These are phyloP conservation scores for Dicentrarchus labrax DNA, from an alignment of 2,113 vertebrate genomes.

Conservation along the genomic window DNA sequence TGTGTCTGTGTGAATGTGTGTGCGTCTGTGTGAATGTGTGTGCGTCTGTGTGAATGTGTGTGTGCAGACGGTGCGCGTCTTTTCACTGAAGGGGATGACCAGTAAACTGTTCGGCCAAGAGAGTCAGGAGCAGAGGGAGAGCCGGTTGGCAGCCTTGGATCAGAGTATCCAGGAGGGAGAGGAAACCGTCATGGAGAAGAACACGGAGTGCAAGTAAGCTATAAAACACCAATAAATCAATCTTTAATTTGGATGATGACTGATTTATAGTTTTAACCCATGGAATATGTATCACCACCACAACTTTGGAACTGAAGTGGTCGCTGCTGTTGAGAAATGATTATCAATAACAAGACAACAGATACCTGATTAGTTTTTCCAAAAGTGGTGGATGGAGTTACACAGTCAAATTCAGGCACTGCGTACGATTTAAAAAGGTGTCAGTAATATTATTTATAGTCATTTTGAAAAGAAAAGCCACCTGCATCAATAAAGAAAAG, in stretches of 20 bases:
- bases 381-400: not conserved
- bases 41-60: conserved; percentile 22
- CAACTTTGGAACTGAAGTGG: not conserved
- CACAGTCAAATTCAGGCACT: not conserved
- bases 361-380: not conserved
- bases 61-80: conserved; percentile 90
- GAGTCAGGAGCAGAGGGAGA: conserved; percentile 92
- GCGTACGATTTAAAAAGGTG: not conserved
- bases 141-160: conserved; percentile 89
- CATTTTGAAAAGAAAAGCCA: not conserved
- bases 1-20: conserved; percentile 13
- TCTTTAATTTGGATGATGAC: not conserved
- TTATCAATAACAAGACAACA: not conserved
- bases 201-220: conserved; percentile 90
- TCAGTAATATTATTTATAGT: not conserved
- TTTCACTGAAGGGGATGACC: conserved; percentile 96
- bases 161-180: conserved; percentile 92
- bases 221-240: not conserved
- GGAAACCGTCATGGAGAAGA: conserved; percentile 88
- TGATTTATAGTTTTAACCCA: not conserved
- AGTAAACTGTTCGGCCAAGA: conserved; percentile 96
- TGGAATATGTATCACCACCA: not conserved
- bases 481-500: not conserved
- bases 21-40: conserved; percentile 19
- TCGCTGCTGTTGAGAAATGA: not conserved